Base-by-base conservation (phyloP, 2,113 vertebrate species). In the Corythoichthys haematopterus region DNA sequence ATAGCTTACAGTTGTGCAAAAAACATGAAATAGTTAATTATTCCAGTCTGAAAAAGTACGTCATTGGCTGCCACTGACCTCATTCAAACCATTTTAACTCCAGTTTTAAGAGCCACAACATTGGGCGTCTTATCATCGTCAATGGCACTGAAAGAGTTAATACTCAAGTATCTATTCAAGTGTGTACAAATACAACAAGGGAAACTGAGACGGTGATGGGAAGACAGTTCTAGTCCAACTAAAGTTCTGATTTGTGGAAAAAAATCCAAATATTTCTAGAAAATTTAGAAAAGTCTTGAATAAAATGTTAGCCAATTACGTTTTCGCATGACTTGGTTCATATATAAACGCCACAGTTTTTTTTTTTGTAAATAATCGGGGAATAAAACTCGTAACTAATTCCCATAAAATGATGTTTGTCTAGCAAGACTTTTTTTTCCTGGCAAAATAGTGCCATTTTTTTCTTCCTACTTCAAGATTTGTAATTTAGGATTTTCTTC, bases 401-500 rank as follows among this genome's bases (percentile, higher is more conserved):
- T 28, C 20, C 20, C 20, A 28, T 28, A 28, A 28, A 28, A 28
- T 28, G 20, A 28, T 1, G 20, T 28, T 28, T 28, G 20, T 28
- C 20, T 28, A 28, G 20, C 20, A 28, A 28, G 20, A 28, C 20
- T 28, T 28, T 28, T 28, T 28, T 28, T 28, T 28, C 20, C 20
- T 28, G 20, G 20, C 20, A 28, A 28, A 28, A 28, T 28, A 28
- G 20, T 28, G 20, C 20, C 20, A 28, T 28, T 28, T 28, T 28
- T 28, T 28, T 28, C 20, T 28, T 28, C 20, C 20, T 28, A 28
- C 20, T 28, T 28, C 20, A 28, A 28, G 20, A 28, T 28, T 28
- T 28, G 20, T 28, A 28, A 28, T 28, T 28, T 28, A 28, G 20
- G 20, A 28, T 81, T 76, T 50, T 76, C 71, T n/a, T 72, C 37